Conservation (phyloP, 2,888 invertebrate species). For the Leptinotarsa peninsularis region DNA sequence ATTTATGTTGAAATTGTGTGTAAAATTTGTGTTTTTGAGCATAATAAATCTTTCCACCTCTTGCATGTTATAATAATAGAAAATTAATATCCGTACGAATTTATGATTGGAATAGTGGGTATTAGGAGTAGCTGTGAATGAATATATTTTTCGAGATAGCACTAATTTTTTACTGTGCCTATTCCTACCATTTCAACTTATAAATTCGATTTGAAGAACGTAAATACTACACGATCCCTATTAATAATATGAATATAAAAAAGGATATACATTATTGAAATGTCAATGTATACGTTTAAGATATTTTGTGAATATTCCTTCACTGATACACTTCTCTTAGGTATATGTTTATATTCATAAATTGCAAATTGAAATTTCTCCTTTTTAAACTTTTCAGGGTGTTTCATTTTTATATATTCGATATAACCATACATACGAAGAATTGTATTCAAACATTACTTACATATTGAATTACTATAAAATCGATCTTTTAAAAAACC, state of each 20-base stretch:
- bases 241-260: conserved; percentile 49
- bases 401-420: conserved; percentile 15
- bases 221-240: neutral
- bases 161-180: too few species aligned
- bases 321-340: conserved; percentile 38
- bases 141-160: too few species aligned
- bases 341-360: conserved; percentile 44
- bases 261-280: conserved; percentile 36
- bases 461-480: too few species aligned
- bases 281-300: conserved; percentile 39
- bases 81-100: conserved; percentile 35
- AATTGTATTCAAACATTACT: too few species aligned
- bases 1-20: conserved; percentile 26
- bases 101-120: neutral
- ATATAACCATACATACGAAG: neutral
- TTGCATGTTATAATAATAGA: conserved; percentile 47
- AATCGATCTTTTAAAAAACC: too few species aligned
- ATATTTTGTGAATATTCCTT: conserved; percentile 39
- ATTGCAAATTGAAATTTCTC: conserved; percentile 31
- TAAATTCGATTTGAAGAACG: neutral
- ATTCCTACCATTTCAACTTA: neutral
- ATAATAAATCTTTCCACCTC: conserved; percentile 45
- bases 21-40: conserved; percentile 35
- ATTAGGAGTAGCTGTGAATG: neutral
- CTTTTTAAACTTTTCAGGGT: conserved; percentile 27